These are phyloP conservation scores for Notospermus geniculatus DNA, from an alignment of 1,140 invertebrate genomes.

Conservation along the genomic window DNA sequence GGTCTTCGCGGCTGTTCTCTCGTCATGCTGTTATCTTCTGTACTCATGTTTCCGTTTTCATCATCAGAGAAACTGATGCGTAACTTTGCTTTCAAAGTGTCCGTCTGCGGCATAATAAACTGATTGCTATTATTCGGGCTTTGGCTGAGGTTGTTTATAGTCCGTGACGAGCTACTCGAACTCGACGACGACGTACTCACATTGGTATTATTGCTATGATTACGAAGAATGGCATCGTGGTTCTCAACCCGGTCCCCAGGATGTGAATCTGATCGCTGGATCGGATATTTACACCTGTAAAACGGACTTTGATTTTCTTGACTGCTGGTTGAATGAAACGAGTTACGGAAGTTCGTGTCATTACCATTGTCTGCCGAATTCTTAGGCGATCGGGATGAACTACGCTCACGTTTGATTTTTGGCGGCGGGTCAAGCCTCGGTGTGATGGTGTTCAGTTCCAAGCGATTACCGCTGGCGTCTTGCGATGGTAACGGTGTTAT, in stretches of 20 bases:
- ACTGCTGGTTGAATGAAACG: neutral
- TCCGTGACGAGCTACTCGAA: neutral
- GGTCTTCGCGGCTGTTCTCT: too few species aligned
- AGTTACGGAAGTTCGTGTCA: neutral
- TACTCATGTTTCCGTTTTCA: neutral
- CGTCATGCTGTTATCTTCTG: too few species aligned
- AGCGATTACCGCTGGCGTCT: constrained; percentile 35
- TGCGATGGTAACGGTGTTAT: constrained; percentile 34
- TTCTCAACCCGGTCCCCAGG: neutral
- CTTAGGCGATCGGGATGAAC: neutral
- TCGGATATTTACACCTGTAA: neutral
- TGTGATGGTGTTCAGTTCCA: constrained; percentile 30
- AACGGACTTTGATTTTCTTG: constrained; percentile 2
- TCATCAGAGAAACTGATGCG: constrained; percentile 9
- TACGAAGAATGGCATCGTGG: neutral
- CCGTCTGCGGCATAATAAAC: neutral
- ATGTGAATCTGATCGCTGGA: too few species aligned
- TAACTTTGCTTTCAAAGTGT: constrained; percentile 5
- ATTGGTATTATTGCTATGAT: neutral
- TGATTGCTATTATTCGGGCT: neutral
- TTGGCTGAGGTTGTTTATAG: constrained; percentile 1
- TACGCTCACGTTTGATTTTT: constrained; percentile 19
- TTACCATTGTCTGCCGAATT: neutral
- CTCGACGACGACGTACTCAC: neutral
- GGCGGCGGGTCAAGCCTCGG: constrained; percentile 45